Evolutionary conservation across 2,888 invertebrate genomes (phyloP).

Genomic region (Fissipunctia ypsillon): DNA sequence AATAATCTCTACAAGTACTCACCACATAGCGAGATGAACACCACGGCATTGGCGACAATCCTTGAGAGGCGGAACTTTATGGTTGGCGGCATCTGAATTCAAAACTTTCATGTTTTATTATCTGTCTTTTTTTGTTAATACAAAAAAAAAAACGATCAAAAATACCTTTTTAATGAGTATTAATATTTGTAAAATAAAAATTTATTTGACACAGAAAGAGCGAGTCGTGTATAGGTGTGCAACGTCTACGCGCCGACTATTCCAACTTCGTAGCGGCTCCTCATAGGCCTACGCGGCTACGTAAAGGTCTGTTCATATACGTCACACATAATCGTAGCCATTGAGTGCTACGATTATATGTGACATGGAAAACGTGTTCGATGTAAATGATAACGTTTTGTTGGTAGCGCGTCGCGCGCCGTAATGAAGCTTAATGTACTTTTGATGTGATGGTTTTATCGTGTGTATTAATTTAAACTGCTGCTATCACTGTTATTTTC

Average conservation of each 20-base stretch:
- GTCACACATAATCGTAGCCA: conserved; percentile 38
- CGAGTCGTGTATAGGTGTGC: conserved; percentile 55
- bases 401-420: conserved; percentile 21
- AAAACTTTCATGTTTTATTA: conserved; percentile 61
- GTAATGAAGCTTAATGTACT: conserved; percentile 41
- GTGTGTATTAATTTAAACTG: conserved; percentile 25
- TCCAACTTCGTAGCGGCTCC: conserved; percentile 55
- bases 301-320: conserved; percentile 65
- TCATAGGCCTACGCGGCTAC: conserved; percentile 59
- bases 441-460: conserved; percentile 39
- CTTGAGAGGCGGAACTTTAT: conserved; percentile 72
- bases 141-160: background rate
- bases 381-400: conserved; percentile 39
- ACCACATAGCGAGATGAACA: conserved; percentile 86
- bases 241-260: conserved; percentile 72
- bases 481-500: conserved; percentile 25
- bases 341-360: no score
- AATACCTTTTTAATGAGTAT: conserved; percentile 36
- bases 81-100: conserved; percentile 76
- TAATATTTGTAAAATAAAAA: background rate
- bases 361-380: conserved; percentile 31
- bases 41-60: conserved; percentile 74
- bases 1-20: conserved; percentile 78
- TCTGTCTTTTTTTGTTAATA: background rate
- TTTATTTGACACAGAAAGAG: conserved; percentile 30